Base-by-base conservation (phyloP, 2,113 vertebrate species). In the Dolichallabes microphthalmus region DNA sequence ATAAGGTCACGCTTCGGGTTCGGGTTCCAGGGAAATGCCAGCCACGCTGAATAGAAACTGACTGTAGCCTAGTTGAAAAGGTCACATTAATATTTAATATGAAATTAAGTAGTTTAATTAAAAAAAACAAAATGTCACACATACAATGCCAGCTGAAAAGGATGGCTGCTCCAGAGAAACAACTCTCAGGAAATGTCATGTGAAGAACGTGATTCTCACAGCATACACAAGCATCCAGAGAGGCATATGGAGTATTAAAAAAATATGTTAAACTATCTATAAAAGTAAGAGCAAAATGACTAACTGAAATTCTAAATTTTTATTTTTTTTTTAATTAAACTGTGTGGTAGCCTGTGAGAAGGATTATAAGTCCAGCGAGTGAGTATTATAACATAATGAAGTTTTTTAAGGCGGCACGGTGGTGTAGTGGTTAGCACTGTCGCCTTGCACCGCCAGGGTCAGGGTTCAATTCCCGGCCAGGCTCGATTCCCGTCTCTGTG, bases 341-440 rank as follows among this genome's bases (percentile, higher is more conserved):
- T 99, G 98, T 82, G 97, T 95, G 13, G 95, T 99, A 88, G 93
- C 98, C 87, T 97, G 93, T 3, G 97, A 98, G 79, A 98, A 97
- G 89, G 98, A 99, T 82, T 94, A 93, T 73, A 95, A 94, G 27
- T 92, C 95, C 69, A 96, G 96, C 60, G 93, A 93, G 98, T 99
- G 92, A 97, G 98, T 98, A 45, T 85, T 76, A 12, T 25, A 11
- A 9, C 1, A 5, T 57, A 12, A 20, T 15, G 1, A 13, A 0
- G 39, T 14, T 2, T 14, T 45, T 3, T 12, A 25, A 10, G n/a
- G n/a, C n/a, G n/a, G n/a, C n/a, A n/a, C n/a, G n/a, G n/a, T n/a
- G n/a, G n/a, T n/a, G n/a, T n/a, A n/a, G n/a, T n/a, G n/a, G n/a
- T n/a, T n/a, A n/a, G n/a, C n/a, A n/a, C n/a, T n/a, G n/a, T n/a